Base-by-base conservation (phyloP, 2,113 vertebrate genomes). In the Apistogramma diplotaenia region DNA sequence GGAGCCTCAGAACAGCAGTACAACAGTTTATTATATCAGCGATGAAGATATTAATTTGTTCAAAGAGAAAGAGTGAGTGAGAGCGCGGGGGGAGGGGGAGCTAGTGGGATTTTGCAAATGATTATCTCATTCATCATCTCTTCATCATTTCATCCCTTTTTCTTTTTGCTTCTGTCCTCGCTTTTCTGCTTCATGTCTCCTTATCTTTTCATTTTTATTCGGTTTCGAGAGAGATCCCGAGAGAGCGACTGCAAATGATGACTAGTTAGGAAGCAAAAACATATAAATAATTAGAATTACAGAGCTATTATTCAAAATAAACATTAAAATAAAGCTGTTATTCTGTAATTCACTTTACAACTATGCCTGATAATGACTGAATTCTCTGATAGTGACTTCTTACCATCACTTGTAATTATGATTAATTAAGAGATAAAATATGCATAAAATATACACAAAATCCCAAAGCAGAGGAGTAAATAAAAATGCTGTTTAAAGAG, bases 11-110 rank as follows among this genome's bases (percentile, higher is more conserved):
- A 87, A 51, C 79, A 89, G 77, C 79, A 81, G 83, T 89, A 83
- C 74, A 70, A 76, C 62, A 62, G 59, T 85, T 85, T 78, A 86
- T 87, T 87, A 67, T 84, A 73, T 83, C 75, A 85, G 33, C 18
- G 18, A 78, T 81, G 74, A 83, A 83, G 83, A 90, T 67, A 58
- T 86, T 86, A 8, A 86, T 89, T 83, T 79, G 56, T 61, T 74
- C 54, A 78, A 73, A 84, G 70, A 82, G 62, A 75, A 37, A 65
- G 57, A 88, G 23, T 27, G 46, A 81, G 67, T 60, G 23, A 61
- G 57, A 82, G 51, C 18, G 11, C 25, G 54, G 72, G 40, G 57
- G 75, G 37, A 9, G 65, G 1, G 25, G 49, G 21, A 29, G 27
- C 43, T 6, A 21, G 74, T 9, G 12, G 29, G 56, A 31, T 85